Percentiles rank a stretch among this genome's conserved stretches.
Evolutionary conservation across 2,113 vertebrate genomes (phyloP).

Genomic region (Isichthys henryi): DNA sequence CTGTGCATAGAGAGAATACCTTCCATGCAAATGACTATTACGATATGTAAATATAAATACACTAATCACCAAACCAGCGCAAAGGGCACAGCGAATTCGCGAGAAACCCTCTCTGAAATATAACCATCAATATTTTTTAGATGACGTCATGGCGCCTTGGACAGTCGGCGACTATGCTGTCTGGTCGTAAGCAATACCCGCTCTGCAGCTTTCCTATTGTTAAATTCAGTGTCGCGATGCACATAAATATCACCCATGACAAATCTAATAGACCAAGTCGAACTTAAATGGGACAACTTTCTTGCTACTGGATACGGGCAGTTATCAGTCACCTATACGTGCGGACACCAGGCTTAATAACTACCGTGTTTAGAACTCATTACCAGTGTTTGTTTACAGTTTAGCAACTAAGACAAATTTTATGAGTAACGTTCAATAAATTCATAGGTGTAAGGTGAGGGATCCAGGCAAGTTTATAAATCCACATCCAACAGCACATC

Average conservation of each 20-base stretch:
- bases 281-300: neutral
- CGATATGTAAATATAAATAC: neutral
- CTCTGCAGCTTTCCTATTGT: neutral
- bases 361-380: neutral
- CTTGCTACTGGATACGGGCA: neutral
- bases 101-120: neutral
- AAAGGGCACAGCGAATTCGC: neutral
- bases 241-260: neutral
- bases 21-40: neutral
- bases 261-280: neutral
- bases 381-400: neutral
- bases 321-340: neutral
- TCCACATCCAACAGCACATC: neutral
- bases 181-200: neutral
- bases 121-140: neutral
- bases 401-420: neutral
- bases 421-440: neutral
- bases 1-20: neutral
- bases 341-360: neutral
- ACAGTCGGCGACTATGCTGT: neutral
- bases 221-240: neutral
- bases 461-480: neutral
- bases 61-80: neutral
- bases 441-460: neutral
- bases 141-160: neutral